Base-by-base conservation (phyloP, 2,113 vertebrate species). In the Xiphophorus hellerii region DNA sequence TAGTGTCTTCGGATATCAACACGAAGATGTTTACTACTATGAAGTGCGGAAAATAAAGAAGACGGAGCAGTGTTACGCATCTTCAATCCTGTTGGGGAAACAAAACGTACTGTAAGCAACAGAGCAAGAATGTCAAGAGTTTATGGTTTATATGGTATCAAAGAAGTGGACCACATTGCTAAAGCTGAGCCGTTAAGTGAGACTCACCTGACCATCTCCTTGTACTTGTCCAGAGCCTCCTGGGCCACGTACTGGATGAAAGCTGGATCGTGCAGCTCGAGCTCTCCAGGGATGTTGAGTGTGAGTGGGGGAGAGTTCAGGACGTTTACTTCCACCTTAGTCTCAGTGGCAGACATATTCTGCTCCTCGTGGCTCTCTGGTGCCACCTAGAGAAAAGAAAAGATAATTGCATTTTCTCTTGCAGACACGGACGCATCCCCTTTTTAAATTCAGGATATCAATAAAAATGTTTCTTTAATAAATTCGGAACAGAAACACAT, bases 141-240 rank as follows among this genome's bases (percentile, higher is more conserved):
- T 7, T 58, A 58, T n/a, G 51, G 8, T 25, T 58, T 58, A 8
- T 54, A 3, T 25, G n/a, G 51, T n/a, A 11, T 58, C 25, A 25
- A 58, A 25, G 51, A n/a, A 25, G 25, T 54, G 48, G 48, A 22
- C 20, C 39, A 15, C 39, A 15, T 42, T 42, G 14, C 3, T 58
- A 11, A 58, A 25, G 22, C 25, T n/a, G 22, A 58, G 25, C 51
- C 25, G 25, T n/a, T 58, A n/a, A 58, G 8, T 17, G 9, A 6
- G 15, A 58, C 88, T 81, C 75, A 85, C 89, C 88, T 91, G 75
- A 90, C 73, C 81, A 68, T 93, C 66, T 96, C 90, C 82, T 96
- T 97, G 88, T 96, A 95, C 75, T 94, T 87, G 74, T 92, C 94
- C 81, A 97, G 87, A 72, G 95, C 95, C 91, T 95, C 95, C 44